Conservation (phyloP, 2,113 vertebrate species). For the Siniperca chuatsi region DNA sequence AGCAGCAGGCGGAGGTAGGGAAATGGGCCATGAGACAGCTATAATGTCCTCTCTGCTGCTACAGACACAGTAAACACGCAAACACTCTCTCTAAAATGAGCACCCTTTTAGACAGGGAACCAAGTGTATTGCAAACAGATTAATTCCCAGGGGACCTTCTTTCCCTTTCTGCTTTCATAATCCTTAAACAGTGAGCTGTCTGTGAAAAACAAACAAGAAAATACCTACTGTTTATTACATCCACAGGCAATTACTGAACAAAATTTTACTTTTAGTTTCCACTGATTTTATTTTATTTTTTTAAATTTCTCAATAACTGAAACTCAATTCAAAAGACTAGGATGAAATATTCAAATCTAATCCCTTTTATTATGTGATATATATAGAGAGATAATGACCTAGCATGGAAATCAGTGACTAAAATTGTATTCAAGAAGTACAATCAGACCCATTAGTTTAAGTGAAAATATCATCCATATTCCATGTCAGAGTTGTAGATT, state of each 20-base stretch:
- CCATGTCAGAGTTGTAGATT: not conserved
- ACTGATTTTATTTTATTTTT: not conserved
- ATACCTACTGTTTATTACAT: conserved; percentile 16
- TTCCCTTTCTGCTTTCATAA: conserved; percentile 51
- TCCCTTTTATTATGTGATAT: not conserved
- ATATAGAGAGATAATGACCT: not conserved
- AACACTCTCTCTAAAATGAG: conserved; percentile 36
- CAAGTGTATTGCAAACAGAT: conserved; percentile 54
- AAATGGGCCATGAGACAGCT: conserved; percentile 77
- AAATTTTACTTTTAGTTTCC: conserved; percentile 4
- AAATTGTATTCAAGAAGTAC: too few species aligned
- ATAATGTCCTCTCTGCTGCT: conserved; percentile 69
- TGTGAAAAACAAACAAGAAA: conserved; percentile 33
- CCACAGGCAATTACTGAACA: conserved; percentile 41
- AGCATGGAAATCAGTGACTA: not conserved
- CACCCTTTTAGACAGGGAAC: conserved; percentile 53
- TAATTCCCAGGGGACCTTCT: conserved; percentile 48
- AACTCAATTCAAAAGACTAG: not conserved
- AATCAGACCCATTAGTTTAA: not conserved
- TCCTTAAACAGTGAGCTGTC: conserved; percentile 51
- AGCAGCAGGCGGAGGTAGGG: conserved; percentile 59
- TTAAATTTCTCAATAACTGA: not conserved
- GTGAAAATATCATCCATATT: not conserved
- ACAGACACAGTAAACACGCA: conserved; percentile 59
- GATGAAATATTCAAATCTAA: not conserved